phyloP scores from a whole-genome alignment of 2,888 invertebrate species.

The Apamea crenata region DNA sequence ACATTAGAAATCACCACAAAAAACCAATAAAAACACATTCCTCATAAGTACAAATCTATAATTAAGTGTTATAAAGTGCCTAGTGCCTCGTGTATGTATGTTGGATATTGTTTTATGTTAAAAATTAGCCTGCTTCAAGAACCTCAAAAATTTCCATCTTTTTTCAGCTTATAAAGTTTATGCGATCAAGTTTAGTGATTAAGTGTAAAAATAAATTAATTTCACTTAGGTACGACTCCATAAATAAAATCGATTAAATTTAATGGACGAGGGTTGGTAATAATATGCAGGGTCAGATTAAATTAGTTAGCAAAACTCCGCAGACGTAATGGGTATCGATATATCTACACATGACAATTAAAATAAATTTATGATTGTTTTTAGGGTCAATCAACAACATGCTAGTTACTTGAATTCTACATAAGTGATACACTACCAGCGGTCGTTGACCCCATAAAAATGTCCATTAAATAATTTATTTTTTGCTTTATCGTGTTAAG shows the following conservation, averaged over 20 bases:
- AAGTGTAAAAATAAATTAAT: background rate
- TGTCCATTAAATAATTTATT: background rate
- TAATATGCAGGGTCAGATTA: background rate
- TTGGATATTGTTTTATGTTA: too few relatives aligned
- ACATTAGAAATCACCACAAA: background rate
- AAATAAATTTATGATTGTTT: too few relatives aligned
- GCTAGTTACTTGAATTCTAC: background rate
- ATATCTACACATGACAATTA: too few relatives aligned
- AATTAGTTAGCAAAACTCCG: too few relatives aligned
- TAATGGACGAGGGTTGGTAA: background rate
- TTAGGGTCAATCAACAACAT: background rate
- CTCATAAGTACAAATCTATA: background rate
- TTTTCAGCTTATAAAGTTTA: slow-evolving; percentile 1
- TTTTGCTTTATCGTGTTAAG: background rate
- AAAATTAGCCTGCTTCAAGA: background rate
- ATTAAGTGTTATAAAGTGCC: slow-evolving; percentile 6
- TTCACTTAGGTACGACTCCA: background rate
- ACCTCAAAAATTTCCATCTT: background rate
- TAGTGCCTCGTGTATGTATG: too few relatives aligned
- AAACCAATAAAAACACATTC: background rate
- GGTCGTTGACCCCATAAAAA: background rate
- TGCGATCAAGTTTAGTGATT: background rate
- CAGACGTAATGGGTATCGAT: too few relatives aligned
- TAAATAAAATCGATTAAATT: background rate
- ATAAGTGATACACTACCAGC: background rate